Base-by-base conservation (phyloP, 1,140 invertebrate genomes). In the Liolophura sinensis region DNA sequence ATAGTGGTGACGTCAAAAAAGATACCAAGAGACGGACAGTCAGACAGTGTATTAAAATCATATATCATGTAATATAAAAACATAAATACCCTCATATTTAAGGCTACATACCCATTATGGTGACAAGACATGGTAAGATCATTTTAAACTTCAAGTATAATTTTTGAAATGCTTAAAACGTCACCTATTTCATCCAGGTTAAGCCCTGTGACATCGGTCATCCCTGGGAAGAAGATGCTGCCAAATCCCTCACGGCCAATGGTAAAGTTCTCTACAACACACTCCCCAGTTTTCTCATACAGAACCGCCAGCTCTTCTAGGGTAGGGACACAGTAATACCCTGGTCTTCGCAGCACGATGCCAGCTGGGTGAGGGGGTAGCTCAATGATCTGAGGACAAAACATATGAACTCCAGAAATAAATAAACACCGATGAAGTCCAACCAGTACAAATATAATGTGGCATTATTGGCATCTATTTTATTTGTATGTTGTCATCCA, bases 211-310 rank as follows among this genome's bases (percentile, higher is more conserved):
- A 98, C 90, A 82, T 98, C 92, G 67, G 96, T 91, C 25, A 90
- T 88, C 16, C 87, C 87, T 20, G 81, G 89, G 80, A 95, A 99
- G 79, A 89, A 93, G 0, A 99, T 92, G 83, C 92, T 94, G 25
- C 97, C 97, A 84, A 95, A 99, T 55, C 93, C 93, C 64, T 91
- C 87, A 18, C 96, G 88, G 0, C 95, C 96, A 59, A 99, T 87
- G 0, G 93, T 94, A 69, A 99, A 93, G 58, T 94, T 90, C n/a
- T 93, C 90, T 15, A 98, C 91, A 46, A 93, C 84, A 81, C 95
- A 97, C 25, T 87, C 87, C n/a, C 92, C 91, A 79, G 92, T 88
- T 50, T 80, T 79, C 82, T 92, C 87, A 15, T 90, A 84, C 47
- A 91, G 82, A 40, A 83, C 76, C 5, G 79, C 85, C 48, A 97